Percentiles rank a stretch among this genome's conserved stretches.
phyloP scores from a whole-genome alignment of 2,797 vertebrate species.

The Heteromormyrus szaboi region DNA sequence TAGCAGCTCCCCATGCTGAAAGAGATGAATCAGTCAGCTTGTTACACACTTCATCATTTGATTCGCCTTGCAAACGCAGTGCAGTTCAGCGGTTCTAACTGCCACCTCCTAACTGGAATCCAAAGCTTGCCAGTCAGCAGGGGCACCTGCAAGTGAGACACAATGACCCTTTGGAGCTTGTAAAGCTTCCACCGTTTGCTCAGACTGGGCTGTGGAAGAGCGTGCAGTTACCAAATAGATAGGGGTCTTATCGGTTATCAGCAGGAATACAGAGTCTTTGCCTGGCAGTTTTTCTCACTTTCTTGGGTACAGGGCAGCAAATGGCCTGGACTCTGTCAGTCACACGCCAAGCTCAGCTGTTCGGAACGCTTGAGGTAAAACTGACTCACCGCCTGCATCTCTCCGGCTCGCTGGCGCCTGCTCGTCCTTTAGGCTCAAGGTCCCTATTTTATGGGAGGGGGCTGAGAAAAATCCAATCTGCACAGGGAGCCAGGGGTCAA shows the following conservation, averaged over 20 bases:
- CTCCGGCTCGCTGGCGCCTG: slow-evolving; percentile 38
- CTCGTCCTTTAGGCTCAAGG: slow-evolving; percentile 55
- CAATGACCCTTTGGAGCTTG: not conserved
- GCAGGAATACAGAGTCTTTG: slow-evolving; percentile 19
- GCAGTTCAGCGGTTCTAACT: not conserved
- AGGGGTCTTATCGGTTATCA: not conserved
- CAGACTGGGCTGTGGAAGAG: not conserved
- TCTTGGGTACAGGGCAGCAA: not conserved
- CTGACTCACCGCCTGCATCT: slow-evolving; percentile 28
- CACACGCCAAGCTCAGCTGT: not conserved
- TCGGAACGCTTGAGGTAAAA: not conserved
- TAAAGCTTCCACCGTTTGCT: not conserved
- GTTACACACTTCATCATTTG: not conserved
- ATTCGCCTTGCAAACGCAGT: not conserved
- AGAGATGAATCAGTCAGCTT: not conserved
- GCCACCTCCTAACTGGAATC: not conserved
- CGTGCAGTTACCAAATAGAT: not conserved
- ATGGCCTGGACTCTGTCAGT: not conserved
- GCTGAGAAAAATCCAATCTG: slow-evolving; percentile 82
- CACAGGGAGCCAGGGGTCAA: slow-evolving; percentile 67
- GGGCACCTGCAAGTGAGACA: not conserved
- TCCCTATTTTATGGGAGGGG: slow-evolving; percentile 73
- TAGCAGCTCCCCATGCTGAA: not conserved
- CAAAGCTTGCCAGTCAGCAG: not conserved
- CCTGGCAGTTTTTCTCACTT: not conserved